phyloP scores from a whole-genome alignment of 2,888 invertebrate genomes.

The Acleris holmiana region DNA sequence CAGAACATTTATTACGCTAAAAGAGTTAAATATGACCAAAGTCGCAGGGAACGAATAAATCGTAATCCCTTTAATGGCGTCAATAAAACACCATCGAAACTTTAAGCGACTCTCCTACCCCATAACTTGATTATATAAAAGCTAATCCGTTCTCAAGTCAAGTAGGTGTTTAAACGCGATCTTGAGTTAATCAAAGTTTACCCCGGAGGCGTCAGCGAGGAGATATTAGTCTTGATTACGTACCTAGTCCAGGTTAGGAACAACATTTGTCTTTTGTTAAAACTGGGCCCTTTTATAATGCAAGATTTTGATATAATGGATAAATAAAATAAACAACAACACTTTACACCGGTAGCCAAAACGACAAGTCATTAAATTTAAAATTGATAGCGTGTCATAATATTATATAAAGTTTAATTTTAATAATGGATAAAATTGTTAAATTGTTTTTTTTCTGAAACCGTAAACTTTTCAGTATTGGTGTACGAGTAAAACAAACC shows the following conservation, averaged over 20 bases:
- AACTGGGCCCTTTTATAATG: constrained; percentile 8
- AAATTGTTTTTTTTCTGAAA: no score
- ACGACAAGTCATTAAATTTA: no score
- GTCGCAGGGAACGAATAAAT: no score
- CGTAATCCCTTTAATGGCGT: no score
- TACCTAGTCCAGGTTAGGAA: constrained; percentile 25
- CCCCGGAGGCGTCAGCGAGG: constrained; percentile 41
- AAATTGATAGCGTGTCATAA: no score
- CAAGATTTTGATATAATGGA: background rate
- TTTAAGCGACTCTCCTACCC: background rate
- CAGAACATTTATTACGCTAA: no score
- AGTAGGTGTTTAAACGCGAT: constrained; percentile 18
- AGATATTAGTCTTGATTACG: constrained; percentile 68
- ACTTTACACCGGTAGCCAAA: no score
- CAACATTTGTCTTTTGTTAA: constrained; percentile 47
- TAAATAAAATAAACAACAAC: background rate
- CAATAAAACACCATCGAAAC: background rate
- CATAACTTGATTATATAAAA: constrained; percentile 11
- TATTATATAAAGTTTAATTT: no score
- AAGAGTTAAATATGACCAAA: no score
- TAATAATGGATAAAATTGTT: no score
- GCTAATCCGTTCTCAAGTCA: constrained; percentile 15
- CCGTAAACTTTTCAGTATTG: no score
- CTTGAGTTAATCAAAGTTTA: constrained; percentile 29
- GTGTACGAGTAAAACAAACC: no score